These are phyloP conservation scores for Tanypteryx hageni DNA, from an alignment of 2,888 invertebrate species.

Conservation along the genomic window DNA sequence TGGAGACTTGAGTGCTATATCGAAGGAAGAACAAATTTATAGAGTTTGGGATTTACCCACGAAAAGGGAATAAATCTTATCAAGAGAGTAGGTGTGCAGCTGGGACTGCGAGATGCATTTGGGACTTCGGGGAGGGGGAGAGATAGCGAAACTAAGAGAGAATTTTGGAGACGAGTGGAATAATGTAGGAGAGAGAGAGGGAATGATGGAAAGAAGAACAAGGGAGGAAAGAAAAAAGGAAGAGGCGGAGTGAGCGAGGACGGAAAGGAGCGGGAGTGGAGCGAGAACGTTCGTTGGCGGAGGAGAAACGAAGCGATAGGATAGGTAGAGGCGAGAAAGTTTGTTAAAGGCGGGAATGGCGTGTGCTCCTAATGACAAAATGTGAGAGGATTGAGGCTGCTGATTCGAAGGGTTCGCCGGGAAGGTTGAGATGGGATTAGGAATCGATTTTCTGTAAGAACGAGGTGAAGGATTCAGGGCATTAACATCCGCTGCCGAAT, in stretches of 20 bases:
- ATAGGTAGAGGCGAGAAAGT: not conserved
- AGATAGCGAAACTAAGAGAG: too few relatives aligned
- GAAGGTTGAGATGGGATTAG: not conserved
- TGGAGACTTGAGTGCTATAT: not conserved
- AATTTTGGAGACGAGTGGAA: too few relatives aligned
- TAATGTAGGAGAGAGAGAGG: too few relatives aligned
- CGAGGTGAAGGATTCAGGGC: not conserved
- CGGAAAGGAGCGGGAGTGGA: not conserved
- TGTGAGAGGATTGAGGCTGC: not conserved
- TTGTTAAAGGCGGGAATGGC: conserved; percentile 6
- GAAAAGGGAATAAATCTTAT: too few relatives aligned
- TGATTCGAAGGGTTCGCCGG: not conserved
- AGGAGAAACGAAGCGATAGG: not conserved
- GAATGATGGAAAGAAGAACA: too few relatives aligned
- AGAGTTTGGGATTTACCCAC: too few relatives aligned
- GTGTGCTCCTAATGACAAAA: conserved; percentile 8
- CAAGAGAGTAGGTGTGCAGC: too few relatives aligned
- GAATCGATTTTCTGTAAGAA: conserved; percentile 17
- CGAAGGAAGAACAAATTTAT: too few relatives aligned
- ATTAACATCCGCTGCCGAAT: not conserved
- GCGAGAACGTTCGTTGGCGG: not conserved
- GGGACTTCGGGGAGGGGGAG: too few relatives aligned
- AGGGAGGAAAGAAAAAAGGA: too few relatives aligned
- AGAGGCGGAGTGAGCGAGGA: not conserved
- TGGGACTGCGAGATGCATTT: too few relatives aligned